These are phyloP conservation scores for Cotesia congregata DNA, from an alignment of 2,888 invertebrate species.

Conservation along the genomic window DNA sequence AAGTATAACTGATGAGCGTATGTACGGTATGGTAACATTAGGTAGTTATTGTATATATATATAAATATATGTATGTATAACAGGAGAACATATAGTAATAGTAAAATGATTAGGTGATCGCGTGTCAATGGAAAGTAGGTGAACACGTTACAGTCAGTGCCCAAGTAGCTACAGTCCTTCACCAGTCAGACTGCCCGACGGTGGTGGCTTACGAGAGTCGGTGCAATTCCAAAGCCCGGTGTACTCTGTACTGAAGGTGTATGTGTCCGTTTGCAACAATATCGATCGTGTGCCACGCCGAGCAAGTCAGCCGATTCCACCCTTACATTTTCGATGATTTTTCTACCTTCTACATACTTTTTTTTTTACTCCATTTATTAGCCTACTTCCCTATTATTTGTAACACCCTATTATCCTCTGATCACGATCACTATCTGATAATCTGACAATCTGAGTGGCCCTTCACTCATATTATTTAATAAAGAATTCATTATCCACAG, in stretches of 20 bases:
- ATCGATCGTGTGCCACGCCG: constrained; percentile 36
- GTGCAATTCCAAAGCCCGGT: constrained; percentile 34
- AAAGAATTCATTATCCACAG: constrained; percentile 3
- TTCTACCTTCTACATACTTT: neutral
- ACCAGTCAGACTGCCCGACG: constrained; percentile 36
- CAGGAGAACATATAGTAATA: neutral
- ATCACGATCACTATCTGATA: neutral
- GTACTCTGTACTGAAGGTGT: neutral
- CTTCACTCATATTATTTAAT: neutral
- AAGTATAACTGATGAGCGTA: neutral
- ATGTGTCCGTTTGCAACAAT: constrained; percentile 37
- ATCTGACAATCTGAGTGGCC: neutral
- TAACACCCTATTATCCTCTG: neutral
- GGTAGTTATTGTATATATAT: too few species aligned
- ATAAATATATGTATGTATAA: too few species aligned
- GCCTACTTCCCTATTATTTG: neutral
- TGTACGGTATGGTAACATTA: neutral
- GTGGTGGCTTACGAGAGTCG: constrained; percentile 22
- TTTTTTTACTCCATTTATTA: neutral
- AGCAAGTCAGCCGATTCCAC: constrained; percentile 35
- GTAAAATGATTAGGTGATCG: constrained; percentile 38
- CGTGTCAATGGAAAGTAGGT: constrained; percentile 43
- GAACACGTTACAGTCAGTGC: constrained; percentile 33
- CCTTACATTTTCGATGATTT: constrained; percentile 23
- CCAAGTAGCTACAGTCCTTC: constrained; percentile 35